phyloP scores from a whole-genome alignment of 2,113 vertebrate genomes.

The Pangasianodon hypophthalmus region DNA sequence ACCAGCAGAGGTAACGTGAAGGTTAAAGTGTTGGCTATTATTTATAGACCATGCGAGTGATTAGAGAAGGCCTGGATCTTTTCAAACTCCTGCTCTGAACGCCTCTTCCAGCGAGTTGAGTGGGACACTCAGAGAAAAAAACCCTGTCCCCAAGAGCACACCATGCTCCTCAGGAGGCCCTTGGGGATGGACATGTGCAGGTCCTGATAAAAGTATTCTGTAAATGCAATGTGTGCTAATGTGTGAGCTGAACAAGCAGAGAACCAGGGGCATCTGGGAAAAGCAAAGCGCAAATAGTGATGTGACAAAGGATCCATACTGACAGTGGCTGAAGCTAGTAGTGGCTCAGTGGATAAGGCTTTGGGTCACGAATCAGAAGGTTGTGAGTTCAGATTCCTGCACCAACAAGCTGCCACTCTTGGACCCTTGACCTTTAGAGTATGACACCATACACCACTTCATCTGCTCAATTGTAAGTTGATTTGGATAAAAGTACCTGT shows the following conservation, averaged over 20 bases:
- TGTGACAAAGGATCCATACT: neutral
- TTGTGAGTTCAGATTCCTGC: neutral
- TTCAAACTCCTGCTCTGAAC: slow-evolving; percentile 23
- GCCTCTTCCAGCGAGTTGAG: slow-evolving; percentile 18
- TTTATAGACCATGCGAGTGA: slow-evolving; percentile 11
- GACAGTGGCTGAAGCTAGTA: neutral
- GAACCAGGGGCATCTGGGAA: neutral
- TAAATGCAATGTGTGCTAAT: slow-evolving; percentile 23
- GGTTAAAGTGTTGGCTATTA: slow-evolving; percentile 10
- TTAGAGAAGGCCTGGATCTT: slow-evolving; percentile 5
- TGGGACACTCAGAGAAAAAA: slow-evolving; percentile 36
- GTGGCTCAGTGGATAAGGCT: neutral
- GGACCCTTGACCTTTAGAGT: neutral
- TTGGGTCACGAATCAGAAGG: neutral
- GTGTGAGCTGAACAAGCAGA: slow-evolving; percentile 7
- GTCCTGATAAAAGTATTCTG: slow-evolving; percentile 32
- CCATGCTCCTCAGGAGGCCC: neutral
- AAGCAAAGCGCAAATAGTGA: neutral
- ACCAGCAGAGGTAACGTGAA: neutral
- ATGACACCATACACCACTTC: neutral
- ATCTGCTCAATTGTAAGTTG: neutral
- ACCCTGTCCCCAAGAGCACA: neutral
- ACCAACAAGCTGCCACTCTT: too few species aligned
- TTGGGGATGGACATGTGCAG: slow-evolving; percentile 5
- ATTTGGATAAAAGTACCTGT: neutral